A percentile compares a stretch with the other conserved stretches of the same genome.
phyloP scores from a whole-genome alignment of 2,888 invertebrate species.

The Rhagophthalmus giganteus region DNA sequence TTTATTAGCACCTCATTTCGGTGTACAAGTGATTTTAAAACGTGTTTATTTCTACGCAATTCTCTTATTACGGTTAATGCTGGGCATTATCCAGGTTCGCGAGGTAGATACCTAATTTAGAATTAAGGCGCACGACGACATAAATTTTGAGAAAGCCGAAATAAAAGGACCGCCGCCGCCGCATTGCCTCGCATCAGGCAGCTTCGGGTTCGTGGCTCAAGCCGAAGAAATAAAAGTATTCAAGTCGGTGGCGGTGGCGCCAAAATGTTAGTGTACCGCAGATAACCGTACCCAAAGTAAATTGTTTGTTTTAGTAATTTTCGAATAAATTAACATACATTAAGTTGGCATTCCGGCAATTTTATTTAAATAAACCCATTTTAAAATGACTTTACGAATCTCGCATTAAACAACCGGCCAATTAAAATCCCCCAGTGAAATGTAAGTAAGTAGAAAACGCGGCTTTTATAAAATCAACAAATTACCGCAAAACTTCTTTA shows the following conservation, averaged over 20 bases:
- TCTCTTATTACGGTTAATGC: slow-evolving; percentile 16
- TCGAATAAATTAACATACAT: slow-evolving; percentile 22
- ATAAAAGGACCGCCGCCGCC: too few species aligned
- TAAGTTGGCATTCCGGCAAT: slow-evolving; percentile 2
- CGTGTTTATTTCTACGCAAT: slow-evolving; percentile 31
- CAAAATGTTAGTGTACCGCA: slow-evolving; percentile 15
- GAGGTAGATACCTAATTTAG: slow-evolving; percentile 1
- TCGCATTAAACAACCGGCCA: too few species aligned
- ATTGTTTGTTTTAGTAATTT: slow-evolving; percentile 23
- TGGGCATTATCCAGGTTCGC: slow-evolving; percentile 10
- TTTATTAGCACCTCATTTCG: slow-evolving; percentile 43
- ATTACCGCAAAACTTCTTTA: too few species aligned
- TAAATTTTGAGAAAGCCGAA: neutral
- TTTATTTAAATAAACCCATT: slow-evolving; percentile 5
- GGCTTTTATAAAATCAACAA: too few species aligned
- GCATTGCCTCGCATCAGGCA: too few species aligned
- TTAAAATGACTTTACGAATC: too few species aligned
- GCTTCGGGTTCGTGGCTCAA: too few species aligned
- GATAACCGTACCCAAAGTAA: slow-evolving; percentile 15
- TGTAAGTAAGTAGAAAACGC: neutral
- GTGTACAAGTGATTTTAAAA: slow-evolving; percentile 39
- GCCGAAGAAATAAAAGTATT: too few species aligned
- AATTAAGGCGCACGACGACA: neutral
- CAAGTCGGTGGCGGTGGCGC: slow-evolving; percentile 19
- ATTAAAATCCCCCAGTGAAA: neutral